These are phyloP conservation scores for Sorex maritimensis DNA, from an alignment of 2,797 vertebrate species.

Conservation along the genomic window DNA sequence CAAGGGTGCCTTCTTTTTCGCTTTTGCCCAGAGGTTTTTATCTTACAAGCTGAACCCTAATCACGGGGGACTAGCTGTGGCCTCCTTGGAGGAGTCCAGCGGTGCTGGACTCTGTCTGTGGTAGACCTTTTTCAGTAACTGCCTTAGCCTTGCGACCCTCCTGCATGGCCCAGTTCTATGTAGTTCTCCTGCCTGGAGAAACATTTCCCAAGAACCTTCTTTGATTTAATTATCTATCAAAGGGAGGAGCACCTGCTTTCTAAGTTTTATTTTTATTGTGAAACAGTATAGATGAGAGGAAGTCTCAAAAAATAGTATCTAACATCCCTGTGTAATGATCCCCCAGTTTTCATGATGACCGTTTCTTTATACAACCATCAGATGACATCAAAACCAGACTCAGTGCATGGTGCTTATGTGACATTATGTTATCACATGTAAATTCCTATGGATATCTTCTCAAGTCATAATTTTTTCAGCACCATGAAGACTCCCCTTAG, in stretches of 20 bases:
- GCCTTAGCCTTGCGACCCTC: neutral
- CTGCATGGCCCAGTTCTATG: neutral
- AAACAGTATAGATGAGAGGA: conserved; percentile 10
- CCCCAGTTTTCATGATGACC: neutral
- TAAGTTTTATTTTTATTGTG: neutral
- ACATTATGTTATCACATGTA: neutral
- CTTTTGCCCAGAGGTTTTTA: neutral
- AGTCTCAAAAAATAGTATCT: conserved; percentile 53
- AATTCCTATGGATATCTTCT: neutral
- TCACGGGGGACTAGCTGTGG: neutral
- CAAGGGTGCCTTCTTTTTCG: neutral
- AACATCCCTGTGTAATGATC: neutral
- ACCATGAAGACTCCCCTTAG: neutral
- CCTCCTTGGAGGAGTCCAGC: neutral
- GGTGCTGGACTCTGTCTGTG: neutral
- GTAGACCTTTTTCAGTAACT: neutral
- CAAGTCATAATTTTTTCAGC: neutral
- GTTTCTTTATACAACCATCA: neutral
- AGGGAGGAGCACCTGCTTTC: no score
- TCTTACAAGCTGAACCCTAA: neutral
- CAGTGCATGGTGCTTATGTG: neutral
- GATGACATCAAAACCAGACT: conserved; percentile 21
- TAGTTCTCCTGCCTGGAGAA: neutral
- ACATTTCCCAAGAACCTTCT: conserved; percentile 5
- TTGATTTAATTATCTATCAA: neutral